phyloP scores from a whole-genome alignment of 2,888 invertebrate genomes.

The Nasonovia ribisnigri region DNA sequence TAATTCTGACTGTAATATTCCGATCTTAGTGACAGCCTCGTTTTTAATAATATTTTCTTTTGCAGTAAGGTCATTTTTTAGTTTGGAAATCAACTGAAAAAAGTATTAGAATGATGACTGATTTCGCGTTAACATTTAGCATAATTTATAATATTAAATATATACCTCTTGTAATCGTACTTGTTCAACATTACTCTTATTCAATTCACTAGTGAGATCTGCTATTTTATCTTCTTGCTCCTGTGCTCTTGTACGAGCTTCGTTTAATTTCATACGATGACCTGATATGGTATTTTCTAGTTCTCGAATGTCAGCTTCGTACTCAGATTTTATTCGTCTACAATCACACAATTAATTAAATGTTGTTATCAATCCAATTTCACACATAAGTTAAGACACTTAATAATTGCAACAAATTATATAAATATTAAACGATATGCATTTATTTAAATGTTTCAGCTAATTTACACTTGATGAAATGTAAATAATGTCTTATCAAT shows the following conservation, averaged over 20 bases:
- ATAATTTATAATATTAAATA: background rate
- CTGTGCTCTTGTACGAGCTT: conserved; percentile 77
- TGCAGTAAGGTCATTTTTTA: conserved; percentile 69
- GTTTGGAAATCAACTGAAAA: conserved; percentile 54
- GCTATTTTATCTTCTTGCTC: conserved; percentile 76
- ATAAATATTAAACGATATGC: background rate
- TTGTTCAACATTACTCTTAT: conserved; percentile 67
- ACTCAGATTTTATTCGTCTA: conserved; percentile 83
- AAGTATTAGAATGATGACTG: background rate
- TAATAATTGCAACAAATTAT: background rate
- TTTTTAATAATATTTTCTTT: conserved; percentile 77
- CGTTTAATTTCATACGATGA: conserved; percentile 77
- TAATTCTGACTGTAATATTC: conserved; percentile 73
- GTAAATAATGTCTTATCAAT: conserved; percentile 1
- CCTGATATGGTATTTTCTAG: conserved; percentile 78
- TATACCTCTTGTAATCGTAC: conserved; percentile 66
- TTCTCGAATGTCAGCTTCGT: conserved; percentile 79
- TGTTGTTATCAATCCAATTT: background rate
- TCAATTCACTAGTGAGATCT: conserved; percentile 67
- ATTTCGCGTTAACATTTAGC: background rate
- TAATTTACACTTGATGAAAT: background rate
- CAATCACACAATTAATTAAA: background rate
- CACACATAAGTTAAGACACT: background rate
- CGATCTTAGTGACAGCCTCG: conserved; percentile 73
- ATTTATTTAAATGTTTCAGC: background rate